Evolutionary conservation across 2,888 invertebrate genomes (phyloP).

Genomic region (Zootermopsis nevadensis): DNA sequence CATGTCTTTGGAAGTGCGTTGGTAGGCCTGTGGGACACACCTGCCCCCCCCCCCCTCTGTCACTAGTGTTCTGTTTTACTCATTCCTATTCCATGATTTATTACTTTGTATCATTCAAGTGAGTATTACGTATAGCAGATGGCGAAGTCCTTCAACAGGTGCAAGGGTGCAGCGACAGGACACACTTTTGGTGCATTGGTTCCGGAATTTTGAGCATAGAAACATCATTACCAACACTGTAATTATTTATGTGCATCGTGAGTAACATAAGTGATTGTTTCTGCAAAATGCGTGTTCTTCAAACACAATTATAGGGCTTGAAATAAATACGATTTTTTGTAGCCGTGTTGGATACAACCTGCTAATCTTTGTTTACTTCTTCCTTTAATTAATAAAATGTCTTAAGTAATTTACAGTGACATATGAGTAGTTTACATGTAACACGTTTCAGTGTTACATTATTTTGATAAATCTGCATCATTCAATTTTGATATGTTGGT

Average conservation of each 20-base stretch:
- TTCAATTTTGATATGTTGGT: too few species aligned
- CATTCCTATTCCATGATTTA: not conserved
- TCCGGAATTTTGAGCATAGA: conserved; percentile 2
- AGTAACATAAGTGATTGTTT: not conserved
- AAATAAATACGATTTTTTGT: too few species aligned
- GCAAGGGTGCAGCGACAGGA: not conserved
- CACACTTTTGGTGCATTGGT: not conserved
- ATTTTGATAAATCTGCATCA: too few species aligned
- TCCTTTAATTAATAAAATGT: too few species aligned
- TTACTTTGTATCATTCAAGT: not conserved
- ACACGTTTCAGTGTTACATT: too few species aligned
- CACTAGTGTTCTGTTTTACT: not conserved
- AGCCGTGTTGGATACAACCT: too few species aligned
- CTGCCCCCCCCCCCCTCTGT: not conserved
- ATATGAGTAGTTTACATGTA: too few species aligned
- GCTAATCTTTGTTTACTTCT: too few species aligned
- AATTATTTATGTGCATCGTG: not conserved
- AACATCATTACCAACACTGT: not conserved
- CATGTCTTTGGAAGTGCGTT: not conserved
- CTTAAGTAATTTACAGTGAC: too few species aligned
- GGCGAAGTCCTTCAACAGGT: not conserved
- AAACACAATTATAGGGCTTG: too few species aligned
- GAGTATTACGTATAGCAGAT: not conserved
- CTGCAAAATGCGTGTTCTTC: too few species aligned
- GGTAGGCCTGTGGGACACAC: not conserved